Evolutionary conservation across 2,888 invertebrate genomes (phyloP), one percentile per base, ranked within the genome.

Genomic region (Calameuta filiformis): DNA sequence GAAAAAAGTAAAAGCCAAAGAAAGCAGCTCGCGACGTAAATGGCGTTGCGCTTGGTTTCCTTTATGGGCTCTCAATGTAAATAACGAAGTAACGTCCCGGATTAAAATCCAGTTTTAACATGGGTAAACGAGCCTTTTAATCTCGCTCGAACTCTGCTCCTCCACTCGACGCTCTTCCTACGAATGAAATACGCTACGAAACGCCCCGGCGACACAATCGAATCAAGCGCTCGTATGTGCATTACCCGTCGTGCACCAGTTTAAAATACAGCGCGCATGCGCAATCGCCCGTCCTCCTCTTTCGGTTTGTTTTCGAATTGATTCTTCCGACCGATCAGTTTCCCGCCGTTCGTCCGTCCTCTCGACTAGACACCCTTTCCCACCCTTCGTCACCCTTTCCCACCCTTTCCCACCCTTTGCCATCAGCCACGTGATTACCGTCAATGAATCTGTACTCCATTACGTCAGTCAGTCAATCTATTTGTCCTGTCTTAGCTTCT

Each of bases 41-140:
- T 33, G 69, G 15, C n/a, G 69, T 33, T 12, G 69, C 69, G 69
- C 33, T 30, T 15, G 69, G 69, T 69, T 33, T 69, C 75, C 75
- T 75, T 84, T 79, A 82, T 82, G 81, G 76, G 76, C 73, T 75
- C 80, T 83, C 82, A 79, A 85, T 84, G 80, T 81, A 84, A 83
- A 81, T 83, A 84, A 84, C 82, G 79, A 82, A 81, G 79, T 82
- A 85, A 83, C 79, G 79, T 73, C 73, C 23, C 33, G 81, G 82
- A 82, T 84, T 81, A 80, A 84, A 84, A 84, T 82, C 80, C 75
- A 77, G 79, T 79, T 80, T 81, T 80, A 79, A 78, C 79, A 73
- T 76, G 73, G 75, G 77, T 80, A 82, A 81, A 82, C 76, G 76
- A 75, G 76, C 76, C 73, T 15, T 56, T 76, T 75, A 40, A 40